Conservation (phyloP, 2,797 vertebrate species). For the Mormyrus hasselquistii region DNA sequence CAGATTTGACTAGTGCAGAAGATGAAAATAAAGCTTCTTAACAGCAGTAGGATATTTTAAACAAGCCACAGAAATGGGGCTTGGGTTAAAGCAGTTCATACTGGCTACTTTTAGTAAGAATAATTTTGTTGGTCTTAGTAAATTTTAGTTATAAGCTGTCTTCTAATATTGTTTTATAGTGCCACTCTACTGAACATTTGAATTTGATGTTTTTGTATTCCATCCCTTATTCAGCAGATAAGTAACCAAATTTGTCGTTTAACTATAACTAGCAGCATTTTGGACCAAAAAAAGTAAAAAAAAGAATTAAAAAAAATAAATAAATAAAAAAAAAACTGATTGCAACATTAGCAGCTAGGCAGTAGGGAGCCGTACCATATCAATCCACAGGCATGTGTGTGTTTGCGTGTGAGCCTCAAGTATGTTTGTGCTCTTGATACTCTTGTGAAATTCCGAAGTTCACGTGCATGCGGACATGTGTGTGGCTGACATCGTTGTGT, state of each 20-base stretch:
- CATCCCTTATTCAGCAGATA: neutral
- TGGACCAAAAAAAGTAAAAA: neutral
- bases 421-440: neutral
- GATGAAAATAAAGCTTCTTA: neutral
- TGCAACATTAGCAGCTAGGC: neutral
- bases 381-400: neutral
- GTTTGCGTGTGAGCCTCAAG: neutral
- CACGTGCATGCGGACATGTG: conserved; percentile 18
- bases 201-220: too few species aligned
- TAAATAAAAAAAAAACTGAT: neutral
- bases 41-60: neutral
- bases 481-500: neutral
- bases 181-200: neutral
- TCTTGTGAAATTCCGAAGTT: neutral
- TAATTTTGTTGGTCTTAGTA: neutral
- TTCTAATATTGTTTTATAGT: neutral
- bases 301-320: too few species aligned
- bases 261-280: neutral
- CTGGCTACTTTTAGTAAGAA: neutral
- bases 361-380: neutral
- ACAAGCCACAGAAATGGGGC: neutral
- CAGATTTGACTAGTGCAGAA: neutral
- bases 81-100: neutral
- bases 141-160: neutral
- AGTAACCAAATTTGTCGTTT: neutral